Percentiles rank a stretch among this genome's conserved stretches.
phyloP scores from a whole-genome alignment of 2,113 vertebrate species.

The Rhegmatorhina hoffmannsi region DNA sequence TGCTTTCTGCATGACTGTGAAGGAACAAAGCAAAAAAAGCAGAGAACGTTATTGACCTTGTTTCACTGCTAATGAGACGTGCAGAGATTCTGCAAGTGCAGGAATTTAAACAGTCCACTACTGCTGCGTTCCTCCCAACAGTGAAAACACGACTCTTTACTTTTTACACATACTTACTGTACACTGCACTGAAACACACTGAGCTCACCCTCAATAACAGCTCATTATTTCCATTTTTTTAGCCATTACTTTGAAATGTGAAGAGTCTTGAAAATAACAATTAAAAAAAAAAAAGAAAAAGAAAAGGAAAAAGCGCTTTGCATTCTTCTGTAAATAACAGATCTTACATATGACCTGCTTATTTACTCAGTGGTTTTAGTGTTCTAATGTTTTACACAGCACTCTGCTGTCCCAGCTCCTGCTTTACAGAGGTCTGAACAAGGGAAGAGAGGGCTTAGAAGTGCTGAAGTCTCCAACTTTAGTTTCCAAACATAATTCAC shows the following conservation, averaged over 20 bases:
- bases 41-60: constrained; percentile 32
- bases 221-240: background rate
- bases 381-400: background rate
- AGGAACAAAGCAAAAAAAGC: background rate
- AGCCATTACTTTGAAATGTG: background rate
- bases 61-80: constrained; percentile 34
- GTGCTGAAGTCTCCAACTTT: background rate
- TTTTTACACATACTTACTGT: background rate
- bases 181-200: background rate
- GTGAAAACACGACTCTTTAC: constrained; percentile 4
- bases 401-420: background rate
- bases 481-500: background rate
- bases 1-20: background rate
- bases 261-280: background rate
- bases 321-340: background rate
- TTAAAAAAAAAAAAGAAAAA: background rate
- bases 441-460: background rate
- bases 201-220: background rate
- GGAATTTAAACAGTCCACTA: constrained; percentile 7
- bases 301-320: background rate
- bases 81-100: constrained; percentile 21
- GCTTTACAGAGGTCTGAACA: background rate
- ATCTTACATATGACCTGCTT: background rate
- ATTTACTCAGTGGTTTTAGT: background rate
- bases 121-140: background rate